Evolutionary conservation across 2,113 vertebrate species (phyloP), one percentile per base, ranked within the genome.

Genomic region (Amazona guildingii): DNA sequence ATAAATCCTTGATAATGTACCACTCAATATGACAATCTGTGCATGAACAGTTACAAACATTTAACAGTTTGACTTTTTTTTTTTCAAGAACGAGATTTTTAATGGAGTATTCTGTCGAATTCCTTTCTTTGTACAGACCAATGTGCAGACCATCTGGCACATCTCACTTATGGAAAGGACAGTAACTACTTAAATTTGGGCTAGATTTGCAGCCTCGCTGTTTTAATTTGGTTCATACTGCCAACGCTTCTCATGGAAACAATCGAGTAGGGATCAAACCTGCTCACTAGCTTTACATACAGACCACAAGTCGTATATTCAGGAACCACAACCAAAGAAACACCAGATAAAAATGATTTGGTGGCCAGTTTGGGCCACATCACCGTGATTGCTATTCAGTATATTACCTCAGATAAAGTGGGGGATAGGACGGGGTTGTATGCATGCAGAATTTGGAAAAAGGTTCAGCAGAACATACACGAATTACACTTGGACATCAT

Each of bases 401-500:
- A 67, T 59, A 55, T 18, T 21, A 78, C 28, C 23, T 77, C 37
- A 82, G 35, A 72, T 46, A 63, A 55, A 31, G 13, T 5, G 13
- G 2, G 8, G 9, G 9, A 28, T 20, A 5, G 17, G 19, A 8
- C 5, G 1, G 11, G 6, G 14, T 37, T 46, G 35, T 43, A 4
- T 21, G 11, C 18, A 79, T 6, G 16, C 13, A 69, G 54, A 85
- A 86, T 57, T 33, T 48, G 24, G 72, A 68, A 61, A 37, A 62
- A 68, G 7, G 10, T 23, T 76, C 14, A 27, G 9, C 2, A 67
- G 29, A 86, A 80, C 2, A 6, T 23, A 83, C 20, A 18, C 0
- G 1, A 83, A 39, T 63, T 72, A 64, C 11, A 68, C 8, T 25
- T 52, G 17, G n/a, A 90, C 13, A 55, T 7, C 29, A 23, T 35